These are phyloP conservation scores for Ochropleura plecta DNA, from an alignment of 2,888 invertebrate species.

Conservation along the genomic window DNA sequence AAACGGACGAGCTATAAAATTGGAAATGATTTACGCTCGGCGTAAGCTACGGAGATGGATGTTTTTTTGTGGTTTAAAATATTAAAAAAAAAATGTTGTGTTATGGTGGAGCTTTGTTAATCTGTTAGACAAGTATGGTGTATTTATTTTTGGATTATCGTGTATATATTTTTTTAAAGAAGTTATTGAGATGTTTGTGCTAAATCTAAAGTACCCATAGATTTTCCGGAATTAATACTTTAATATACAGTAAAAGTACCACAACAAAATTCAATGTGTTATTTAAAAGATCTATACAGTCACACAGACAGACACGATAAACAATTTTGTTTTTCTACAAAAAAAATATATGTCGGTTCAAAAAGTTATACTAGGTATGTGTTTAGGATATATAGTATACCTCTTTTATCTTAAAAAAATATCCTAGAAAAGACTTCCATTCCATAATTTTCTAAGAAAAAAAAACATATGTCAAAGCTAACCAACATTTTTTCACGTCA, in stretches of 20 bases:
- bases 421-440: neutral
- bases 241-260: neutral
- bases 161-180: neutral
- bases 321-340: neutral
- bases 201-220: neutral
- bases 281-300: neutral
- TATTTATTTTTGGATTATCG: neutral
- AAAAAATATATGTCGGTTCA: neutral
- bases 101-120: neutral
- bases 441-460: neutral
- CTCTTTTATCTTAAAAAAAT: neutral
- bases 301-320: neutral
- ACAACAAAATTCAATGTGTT: neutral
- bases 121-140: neutral
- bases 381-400: no score
- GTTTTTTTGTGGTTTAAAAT: conserved; percentile 28
- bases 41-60: conserved; percentile 52
- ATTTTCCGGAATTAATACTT: neutral
- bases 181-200: neutral
- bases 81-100: no score
- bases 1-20: conserved; percentile 75
- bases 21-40: conserved; percentile 71
- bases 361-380: no score
- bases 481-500: neutral
- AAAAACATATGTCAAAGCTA: conserved; percentile 1